Percentiles rank a stretch among this genome's conserved stretches.
phyloP scores from a whole-genome alignment of 2,888 invertebrate species.

The Spilarctia lutea region DNA sequence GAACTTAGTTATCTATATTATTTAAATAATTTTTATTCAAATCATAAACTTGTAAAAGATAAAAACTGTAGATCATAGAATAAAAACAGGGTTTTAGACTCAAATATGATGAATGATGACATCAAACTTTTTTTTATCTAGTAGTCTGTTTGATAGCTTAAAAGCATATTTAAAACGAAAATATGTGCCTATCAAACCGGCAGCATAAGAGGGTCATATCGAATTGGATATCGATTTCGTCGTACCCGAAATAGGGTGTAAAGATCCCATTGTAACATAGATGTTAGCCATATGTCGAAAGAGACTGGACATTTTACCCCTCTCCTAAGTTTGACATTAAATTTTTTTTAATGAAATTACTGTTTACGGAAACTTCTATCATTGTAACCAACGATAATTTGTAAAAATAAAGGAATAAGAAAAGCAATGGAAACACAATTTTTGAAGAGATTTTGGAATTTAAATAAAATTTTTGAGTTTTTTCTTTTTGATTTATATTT shows the following conservation, averaged over 20 bases:
- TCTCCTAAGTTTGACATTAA: slow-evolving; percentile 48
- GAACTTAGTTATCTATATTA: slow-evolving; percentile 11
- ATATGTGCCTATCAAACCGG: slow-evolving; percentile 70
- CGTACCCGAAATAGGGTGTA: slow-evolving; percentile 83
- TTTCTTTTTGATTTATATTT: too few species aligned
- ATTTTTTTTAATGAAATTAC: slow-evolving; percentile 29
- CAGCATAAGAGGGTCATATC: slow-evolving; percentile 80
- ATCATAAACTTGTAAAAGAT: not conserved
- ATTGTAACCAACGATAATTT: not conserved
- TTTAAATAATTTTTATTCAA: not conserved
- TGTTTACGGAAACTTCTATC: slow-evolving; percentile 3
- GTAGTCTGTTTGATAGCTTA: not conserved
- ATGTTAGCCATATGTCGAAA: slow-evolving; percentile 81
- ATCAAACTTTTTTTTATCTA: not conserved
- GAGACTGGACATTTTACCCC: slow-evolving; percentile 57
- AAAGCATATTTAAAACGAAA: slow-evolving; percentile 44
- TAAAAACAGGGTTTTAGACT: not conserved
- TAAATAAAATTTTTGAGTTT: not conserved
- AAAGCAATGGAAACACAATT: too few species aligned
- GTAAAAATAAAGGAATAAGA: not conserved
- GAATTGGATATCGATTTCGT: slow-evolving; percentile 85
- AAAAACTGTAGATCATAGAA: not conserved
- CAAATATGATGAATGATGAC: not conserved
- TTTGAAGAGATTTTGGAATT: not conserved
- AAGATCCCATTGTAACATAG: slow-evolving; percentile 82